phyloP scores from a whole-genome alignment of 2,797 vertebrate species.

The Sebastes itinus region DNA sequence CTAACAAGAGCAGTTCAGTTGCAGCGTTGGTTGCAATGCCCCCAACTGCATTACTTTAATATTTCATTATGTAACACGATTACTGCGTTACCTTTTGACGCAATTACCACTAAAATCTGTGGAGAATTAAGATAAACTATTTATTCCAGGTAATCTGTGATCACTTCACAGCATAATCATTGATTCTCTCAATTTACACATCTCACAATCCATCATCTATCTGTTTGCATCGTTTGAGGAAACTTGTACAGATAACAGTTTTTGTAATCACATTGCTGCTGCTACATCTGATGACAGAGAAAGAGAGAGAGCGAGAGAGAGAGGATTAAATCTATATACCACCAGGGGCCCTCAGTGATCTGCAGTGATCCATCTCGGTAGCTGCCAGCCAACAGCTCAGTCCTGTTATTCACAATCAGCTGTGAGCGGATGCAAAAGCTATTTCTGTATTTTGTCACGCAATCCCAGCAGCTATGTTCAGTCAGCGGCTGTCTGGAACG shows the following conservation, averaged over 20 bases:
- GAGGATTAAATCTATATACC: conserved; percentile 20
- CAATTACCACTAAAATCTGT: background rate
- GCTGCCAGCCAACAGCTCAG: conserved; percentile 28
- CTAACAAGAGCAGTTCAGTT: background rate
- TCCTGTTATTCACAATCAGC: conserved; percentile 49
- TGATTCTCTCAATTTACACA: background rate
- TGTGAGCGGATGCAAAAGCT: conserved; percentile 49
- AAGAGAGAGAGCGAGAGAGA: background rate
- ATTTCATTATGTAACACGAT: background rate
- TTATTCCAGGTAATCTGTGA: background rate
- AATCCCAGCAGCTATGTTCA: conserved; percentile 46
- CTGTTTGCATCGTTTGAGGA: background rate
- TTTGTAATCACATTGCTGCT: background rate
- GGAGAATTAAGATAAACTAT: background rate
- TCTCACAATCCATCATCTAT: background rate
- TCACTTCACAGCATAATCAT: background rate
- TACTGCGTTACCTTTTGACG: background rate
- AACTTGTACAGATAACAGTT: background rate
- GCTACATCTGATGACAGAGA: background rate
- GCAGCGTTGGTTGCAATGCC: background rate
- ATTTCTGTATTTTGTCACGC: conserved; percentile 63
- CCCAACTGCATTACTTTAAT: background rate
- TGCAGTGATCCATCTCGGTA: background rate
- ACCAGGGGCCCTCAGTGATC: conserved; percentile 60
- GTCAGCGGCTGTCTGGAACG: background rate